phyloP scores from a whole-genome alignment of 1,140 invertebrate species.

The Drosophila carrolli region DNA sequence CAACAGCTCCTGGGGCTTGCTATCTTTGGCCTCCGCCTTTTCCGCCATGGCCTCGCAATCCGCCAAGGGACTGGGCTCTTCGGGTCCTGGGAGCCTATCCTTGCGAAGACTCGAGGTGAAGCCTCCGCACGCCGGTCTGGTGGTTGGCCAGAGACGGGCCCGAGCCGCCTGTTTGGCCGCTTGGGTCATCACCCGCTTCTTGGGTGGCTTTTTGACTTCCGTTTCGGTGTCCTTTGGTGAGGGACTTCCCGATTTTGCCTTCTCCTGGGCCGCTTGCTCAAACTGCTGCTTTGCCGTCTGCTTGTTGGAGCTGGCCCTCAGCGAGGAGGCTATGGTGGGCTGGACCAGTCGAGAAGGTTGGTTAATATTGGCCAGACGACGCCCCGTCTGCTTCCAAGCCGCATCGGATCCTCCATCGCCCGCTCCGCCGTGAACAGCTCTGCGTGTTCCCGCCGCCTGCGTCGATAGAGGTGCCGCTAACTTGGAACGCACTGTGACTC shows the following conservation, averaged over 20 bases:
- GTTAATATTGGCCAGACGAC: conserved; percentile 1
- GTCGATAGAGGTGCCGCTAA: conserved; percentile 53
- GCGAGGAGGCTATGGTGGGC: conserved; percentile 56
- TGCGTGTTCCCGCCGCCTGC: conserved; percentile 50
- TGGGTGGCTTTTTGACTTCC: conserved; percentile 6
- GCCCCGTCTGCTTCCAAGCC: conserved; percentile 29
- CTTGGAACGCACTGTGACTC: conserved; percentile 19
- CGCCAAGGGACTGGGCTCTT: neutral
- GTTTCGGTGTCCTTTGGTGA: neutral
- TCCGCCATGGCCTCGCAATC: conserved; percentile 1
- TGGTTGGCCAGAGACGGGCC: conserved; percentile 21
- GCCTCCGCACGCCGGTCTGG: conserved; percentile 17
- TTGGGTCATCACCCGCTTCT: conserved; percentile 13
- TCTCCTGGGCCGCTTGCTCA: conserved; percentile 5
- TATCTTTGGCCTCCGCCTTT: neutral
- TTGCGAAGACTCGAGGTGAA: conserved; percentile 2
- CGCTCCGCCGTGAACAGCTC: conserved; percentile 50
- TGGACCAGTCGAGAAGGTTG: conserved; percentile 34
- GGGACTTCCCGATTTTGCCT: neutral
- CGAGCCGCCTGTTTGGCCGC: conserved; percentile 22
- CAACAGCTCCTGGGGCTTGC: neutral
- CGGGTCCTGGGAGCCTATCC: neutral
- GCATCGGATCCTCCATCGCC: conserved; percentile 64
- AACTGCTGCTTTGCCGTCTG: conserved; percentile 14
- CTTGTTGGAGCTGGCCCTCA: conserved; percentile 53